Percentiles rank a stretch among this genome's conserved stretches.
Conservation (phyloP, 2,797 vertebrate genomes). For the Epinephelus malabaricus region DNA sequence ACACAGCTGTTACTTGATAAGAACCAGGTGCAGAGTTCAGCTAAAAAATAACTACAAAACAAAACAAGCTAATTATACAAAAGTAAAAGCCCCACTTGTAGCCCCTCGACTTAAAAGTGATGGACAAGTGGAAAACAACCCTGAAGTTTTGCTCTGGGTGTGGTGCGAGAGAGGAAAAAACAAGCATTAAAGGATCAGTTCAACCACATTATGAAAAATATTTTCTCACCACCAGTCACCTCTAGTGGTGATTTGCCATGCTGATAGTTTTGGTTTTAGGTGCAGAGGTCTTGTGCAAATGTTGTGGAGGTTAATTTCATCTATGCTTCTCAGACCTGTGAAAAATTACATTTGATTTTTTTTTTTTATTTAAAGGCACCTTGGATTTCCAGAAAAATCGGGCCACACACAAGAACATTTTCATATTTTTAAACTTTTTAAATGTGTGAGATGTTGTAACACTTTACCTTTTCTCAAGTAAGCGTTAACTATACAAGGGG, state of each 20-base stretch:
- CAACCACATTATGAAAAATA: not conserved
- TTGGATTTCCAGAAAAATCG: no score
- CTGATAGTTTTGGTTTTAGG: not conserved
- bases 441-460: no score
- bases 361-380: no score
- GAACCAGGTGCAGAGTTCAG: conserved; percentile 7
- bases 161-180: not conserved
- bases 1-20: conserved; percentile 12
- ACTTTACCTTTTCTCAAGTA: no score
- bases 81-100: not conserved
- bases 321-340: not conserved
- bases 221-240: not conserved
- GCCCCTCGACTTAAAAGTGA: conserved; percentile 1
- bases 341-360: no score
- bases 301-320: not conserved
- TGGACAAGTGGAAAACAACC: no score
- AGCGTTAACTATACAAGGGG: no score
- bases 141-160: not conserved
- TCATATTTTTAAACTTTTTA: no score
- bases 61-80: not conserved
- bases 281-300: not conserved
- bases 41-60: not conserved
- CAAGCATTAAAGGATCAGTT: not conserved
- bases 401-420: not conserved
- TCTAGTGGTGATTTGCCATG: not conserved